Evolutionary conservation across 2,113 vertebrate genomes (phyloP).

Genomic region (Prunella fulvescens): DNA sequence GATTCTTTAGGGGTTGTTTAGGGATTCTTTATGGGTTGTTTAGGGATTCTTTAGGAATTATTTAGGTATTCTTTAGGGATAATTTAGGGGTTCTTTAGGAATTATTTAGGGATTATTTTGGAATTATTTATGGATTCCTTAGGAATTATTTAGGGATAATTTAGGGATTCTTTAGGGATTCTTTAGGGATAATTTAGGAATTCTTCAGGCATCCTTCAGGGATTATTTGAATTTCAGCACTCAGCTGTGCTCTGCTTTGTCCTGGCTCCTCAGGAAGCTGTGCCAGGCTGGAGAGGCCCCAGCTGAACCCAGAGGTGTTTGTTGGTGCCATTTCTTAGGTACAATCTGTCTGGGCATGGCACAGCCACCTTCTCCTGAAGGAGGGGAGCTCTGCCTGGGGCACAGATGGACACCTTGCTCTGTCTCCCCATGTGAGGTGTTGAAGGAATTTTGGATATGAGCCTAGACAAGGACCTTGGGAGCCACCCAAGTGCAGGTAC

Average conservation of each 20-base stretch:
- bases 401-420: neutral
- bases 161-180: no score
- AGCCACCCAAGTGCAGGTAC: neutral
- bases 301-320: conserved; percentile 20
- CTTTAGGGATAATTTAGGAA: no score
- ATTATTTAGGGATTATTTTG: neutral
- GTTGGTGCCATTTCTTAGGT: neutral
- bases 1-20: no score
- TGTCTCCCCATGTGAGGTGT: neutral
- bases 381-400: neutral
- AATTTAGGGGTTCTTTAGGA: no score
- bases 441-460: conserved; percentile 37
- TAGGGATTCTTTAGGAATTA: no score
- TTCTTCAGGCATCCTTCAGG: no score
- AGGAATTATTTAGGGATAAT: no score
- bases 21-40: no score
- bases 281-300: neutral
- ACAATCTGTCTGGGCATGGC: conserved; percentile 23
- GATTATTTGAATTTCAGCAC: neutral
- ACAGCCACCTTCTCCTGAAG: neutral
- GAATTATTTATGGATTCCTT: no score
- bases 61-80: no score
- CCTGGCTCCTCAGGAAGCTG: neutral
- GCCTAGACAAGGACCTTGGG: neutral
- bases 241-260: neutral